Conservation (phyloP, 2,797 vertebrate species). For the Squalus acanthias region DNA sequence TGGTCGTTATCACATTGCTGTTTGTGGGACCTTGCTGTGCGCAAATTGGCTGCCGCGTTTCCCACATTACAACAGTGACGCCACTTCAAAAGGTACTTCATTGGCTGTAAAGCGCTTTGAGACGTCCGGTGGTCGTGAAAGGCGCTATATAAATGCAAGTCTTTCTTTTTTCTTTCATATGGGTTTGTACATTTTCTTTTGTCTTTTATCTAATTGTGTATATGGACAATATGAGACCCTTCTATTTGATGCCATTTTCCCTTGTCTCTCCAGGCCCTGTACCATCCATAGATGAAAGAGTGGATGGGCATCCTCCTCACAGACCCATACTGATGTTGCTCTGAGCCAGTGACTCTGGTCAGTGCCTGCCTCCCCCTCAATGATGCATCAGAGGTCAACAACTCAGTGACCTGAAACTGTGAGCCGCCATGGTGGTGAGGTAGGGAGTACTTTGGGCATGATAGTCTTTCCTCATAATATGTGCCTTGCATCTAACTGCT, state of each 20-base stretch:
- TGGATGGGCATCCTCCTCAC: not conserved
- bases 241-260: not conserved
- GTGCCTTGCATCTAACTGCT: not conserved
- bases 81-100: too few species aligned
- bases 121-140: too few species aligned
- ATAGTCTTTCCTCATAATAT: not conserved
- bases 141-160: too few species aligned
- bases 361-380: not conserved
- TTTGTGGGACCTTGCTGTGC: too few species aligned
- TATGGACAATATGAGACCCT: not conserved
- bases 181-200: not conserved
- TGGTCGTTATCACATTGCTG: too few species aligned
- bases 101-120: too few species aligned
- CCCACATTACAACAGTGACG: too few species aligned
- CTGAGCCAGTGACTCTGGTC: not conserved
- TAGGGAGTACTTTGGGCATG: not conserved
- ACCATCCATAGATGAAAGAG: not conserved
- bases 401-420: not conserved
- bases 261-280: not conserved
- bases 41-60: too few species aligned
- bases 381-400: not conserved
- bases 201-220: not conserved
- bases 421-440: not conserved
- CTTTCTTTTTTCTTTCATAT: not conserved
- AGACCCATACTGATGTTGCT: not conserved